Conservation (phyloP, 2,888 invertebrate genomes). For the Copidosoma aretas region DNA sequence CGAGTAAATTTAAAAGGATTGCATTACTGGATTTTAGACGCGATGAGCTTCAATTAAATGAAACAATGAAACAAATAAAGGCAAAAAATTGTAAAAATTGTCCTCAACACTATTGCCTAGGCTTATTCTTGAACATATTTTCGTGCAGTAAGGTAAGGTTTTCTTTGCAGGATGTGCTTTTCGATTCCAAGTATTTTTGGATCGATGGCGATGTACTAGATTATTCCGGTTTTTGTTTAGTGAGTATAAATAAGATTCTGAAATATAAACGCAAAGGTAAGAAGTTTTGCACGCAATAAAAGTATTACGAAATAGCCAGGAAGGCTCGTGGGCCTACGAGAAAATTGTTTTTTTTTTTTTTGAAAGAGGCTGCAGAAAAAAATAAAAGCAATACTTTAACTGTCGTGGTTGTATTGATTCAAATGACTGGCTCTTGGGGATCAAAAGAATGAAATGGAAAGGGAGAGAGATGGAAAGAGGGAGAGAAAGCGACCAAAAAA, state of each 20-base stretch:
- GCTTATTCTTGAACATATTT: no score
- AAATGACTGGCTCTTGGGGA: conserved; percentile 13
- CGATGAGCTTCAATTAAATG: no score
- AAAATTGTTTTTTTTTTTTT: conserved; percentile 7
- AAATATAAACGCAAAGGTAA: neutral
- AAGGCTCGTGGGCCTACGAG: neutral
- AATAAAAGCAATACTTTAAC: conserved; percentile 12
- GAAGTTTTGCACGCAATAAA: neutral
- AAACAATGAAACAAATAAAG: no score
- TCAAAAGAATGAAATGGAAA: neutral
- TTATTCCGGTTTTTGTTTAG: neutral
- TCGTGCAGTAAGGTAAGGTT: no score
- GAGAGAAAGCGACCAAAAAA: no score
- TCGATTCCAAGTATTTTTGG: neutral
- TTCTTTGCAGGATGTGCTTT: no score
- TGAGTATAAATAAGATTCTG: neutral
- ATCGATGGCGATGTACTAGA: conserved; percentile 2
- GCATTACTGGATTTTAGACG: no score
- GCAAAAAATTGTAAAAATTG: no score
- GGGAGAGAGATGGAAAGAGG: no score
- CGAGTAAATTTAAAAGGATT: no score
- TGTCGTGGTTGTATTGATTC: conserved; percentile 16
- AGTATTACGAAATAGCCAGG: neutral
- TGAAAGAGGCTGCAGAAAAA: neutral
- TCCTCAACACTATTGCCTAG: no score